Evolutionary conservation across 2,113 vertebrate species (phyloP).

Genomic region (Sylvietta virens): DNA sequence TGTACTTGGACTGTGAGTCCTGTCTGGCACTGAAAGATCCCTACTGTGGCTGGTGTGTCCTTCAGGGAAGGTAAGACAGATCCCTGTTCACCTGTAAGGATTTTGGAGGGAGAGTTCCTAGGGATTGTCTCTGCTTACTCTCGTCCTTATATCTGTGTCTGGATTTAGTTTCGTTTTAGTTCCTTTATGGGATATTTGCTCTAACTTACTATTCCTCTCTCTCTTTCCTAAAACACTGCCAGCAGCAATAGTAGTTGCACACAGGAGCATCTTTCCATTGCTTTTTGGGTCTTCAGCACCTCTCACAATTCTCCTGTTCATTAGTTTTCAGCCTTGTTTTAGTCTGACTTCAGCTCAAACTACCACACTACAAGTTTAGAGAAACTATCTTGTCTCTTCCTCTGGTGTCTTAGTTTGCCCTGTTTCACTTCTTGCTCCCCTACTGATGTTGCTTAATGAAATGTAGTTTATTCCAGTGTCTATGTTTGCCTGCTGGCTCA

Average conservation of each 20-base stretch:
- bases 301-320: fast-evolving
- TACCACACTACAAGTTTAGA: not conserved
- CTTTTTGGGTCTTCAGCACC: not conserved
- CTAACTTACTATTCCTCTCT: not conserved
- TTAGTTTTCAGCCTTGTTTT: not conserved
- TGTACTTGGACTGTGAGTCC: constrained; percentile 83
- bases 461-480: not conserved
- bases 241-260: not conserved
- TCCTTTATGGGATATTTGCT: not conserved
- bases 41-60: constrained; percentile 97
- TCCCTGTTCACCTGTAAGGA: not conserved
- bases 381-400: not conserved
- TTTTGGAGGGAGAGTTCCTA: not conserved
- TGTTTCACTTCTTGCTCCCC: not conserved
- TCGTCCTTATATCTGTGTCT: not conserved
- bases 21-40: constrained; percentile 89
- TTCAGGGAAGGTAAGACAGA: constrained; percentile 88
- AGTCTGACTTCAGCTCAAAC: not conserved
- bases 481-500: not conserved
- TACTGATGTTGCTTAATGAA: not conserved
- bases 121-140: not conserved
- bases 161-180: not conserved
- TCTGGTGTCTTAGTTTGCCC: not conserved
- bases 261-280: not conserved
- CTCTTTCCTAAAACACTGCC: not conserved